Evolutionary conservation across 2,113 vertebrate genomes (phyloP), one percentile per base, ranked within the genome.

Genomic region (Hemicordylus capensis): DNA sequence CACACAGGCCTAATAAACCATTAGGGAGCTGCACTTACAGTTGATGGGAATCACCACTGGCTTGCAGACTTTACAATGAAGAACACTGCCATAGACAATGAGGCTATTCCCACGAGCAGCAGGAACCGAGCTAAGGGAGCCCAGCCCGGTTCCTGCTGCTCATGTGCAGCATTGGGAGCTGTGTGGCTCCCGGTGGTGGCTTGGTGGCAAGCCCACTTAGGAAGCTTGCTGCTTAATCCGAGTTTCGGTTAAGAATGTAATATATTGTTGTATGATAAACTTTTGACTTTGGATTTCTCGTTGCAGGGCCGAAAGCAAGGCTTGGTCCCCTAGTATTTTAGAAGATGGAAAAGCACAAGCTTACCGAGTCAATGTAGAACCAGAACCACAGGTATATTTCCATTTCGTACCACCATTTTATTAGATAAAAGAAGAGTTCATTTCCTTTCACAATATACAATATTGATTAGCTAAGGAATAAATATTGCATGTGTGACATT

Each of bases 311-410:
- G 98, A 98, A 94, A 96, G 93, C 74, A 97, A 96, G 95, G 90
- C 92, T 92, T 98, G 97, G 98, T 96, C 97, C 37, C 91, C 97
- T 58, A 93, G 93, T 78, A 42, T 96, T 63, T 94, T 95, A 80
- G 98, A 99, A 66, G 98, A 98, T 56, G 95, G 96, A 90, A 98
- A 98, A 91, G 97, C 96, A 79, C 98, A 98, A 51, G 97, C 97
- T 0, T 97, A 97, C 91, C 94, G 94, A 89, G 96, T 96, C 87
- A 94, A 94, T 85, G 83, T 96, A 17, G 97, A 99, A 85, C 90
- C 96, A 0, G 97, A 98, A 20, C 93, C 93, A 6, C 98, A 98
- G 98, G 98, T 99, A 98, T 10, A 80, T 26, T 75, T 83, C 75
- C 67, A 42, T 39, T 48, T 24, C 48, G 42, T 46, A 58, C 31